These are phyloP conservation scores for Danio jaintianensis DNA, from an alignment of 2,797 vertebrate species.

Conservation along the genomic window DNA sequence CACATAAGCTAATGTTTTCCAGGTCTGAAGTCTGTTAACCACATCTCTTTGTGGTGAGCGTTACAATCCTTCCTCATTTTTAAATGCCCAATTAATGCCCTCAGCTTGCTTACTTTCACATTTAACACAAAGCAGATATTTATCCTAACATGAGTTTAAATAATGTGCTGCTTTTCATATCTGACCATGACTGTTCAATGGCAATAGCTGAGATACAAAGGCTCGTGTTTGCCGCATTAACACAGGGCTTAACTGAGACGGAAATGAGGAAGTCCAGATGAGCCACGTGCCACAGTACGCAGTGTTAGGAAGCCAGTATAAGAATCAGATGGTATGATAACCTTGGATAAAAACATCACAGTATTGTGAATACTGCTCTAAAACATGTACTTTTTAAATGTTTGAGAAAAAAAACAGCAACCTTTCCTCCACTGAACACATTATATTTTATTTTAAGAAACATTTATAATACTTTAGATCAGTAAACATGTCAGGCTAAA, in stretches of 20 bases:
- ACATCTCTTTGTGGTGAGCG: not conserved
- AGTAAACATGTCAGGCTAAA: no score
- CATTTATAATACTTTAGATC: no score
- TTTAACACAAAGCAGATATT: not conserved
- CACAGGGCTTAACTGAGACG: not conserved
- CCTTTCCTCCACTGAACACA: no score
- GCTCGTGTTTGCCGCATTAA: not conserved
- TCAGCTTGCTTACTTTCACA: not conserved
- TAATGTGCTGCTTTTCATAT: not conserved
- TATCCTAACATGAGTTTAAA: not conserved
- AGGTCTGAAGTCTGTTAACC: not conserved
- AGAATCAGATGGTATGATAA: no score
- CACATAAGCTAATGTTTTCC: not conserved
- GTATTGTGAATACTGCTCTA: no score
- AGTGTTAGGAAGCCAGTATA: no score
- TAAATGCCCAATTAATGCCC: not conserved
- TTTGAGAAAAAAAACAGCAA: no score
- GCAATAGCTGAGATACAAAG: not conserved
- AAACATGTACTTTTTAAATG: no score
- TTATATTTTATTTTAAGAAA: no score
- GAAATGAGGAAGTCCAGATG: constrained; percentile 4
- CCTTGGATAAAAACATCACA: no score
- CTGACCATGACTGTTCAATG: not conserved
- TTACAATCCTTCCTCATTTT: not conserved
- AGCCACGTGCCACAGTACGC: constrained; percentile 4